These are phyloP conservation scores for Pseudomyrmex cubaensis DNA, from an alignment of 1,140 invertebrate species.

Conservation along the genomic window DNA sequence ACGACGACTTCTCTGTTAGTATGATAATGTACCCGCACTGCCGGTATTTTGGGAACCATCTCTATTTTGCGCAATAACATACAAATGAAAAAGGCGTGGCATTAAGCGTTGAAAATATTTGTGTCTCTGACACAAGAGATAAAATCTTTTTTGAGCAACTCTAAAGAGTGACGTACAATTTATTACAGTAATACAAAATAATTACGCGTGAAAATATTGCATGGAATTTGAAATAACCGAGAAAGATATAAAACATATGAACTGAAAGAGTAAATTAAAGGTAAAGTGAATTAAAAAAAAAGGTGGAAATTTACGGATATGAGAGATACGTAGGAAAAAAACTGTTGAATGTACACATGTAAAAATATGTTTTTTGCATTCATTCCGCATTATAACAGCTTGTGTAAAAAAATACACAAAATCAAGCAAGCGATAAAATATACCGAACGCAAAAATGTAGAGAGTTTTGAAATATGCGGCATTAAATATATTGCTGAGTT, in stretches of 20 bases:
- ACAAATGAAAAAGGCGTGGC: neutral
- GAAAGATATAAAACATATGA: neutral
- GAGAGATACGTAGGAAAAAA: neutral
- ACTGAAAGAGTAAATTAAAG: too few relatives aligned
- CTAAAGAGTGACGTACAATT: neutral
- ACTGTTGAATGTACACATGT: neutral
- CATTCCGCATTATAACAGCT: too few relatives aligned
- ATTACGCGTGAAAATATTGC: neutral
- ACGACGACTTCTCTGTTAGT: neutral
- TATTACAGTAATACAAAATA: neutral
- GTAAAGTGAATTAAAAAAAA: neutral
- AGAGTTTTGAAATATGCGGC: neutral
- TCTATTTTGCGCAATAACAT: neutral
- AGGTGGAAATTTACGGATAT: neutral
- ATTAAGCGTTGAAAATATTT: too few relatives aligned
- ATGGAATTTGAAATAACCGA: neutral
- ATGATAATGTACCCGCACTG: neutral
- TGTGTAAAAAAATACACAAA: neutral
- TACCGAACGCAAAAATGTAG: slow-evolving; percentile 7
- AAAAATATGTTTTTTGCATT: neutral
- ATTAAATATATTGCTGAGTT: neutral
- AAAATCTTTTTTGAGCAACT: neutral
- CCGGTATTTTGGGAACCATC: neutral
- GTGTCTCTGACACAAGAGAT: neutral
- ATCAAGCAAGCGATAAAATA: neutral